Conservation (phyloP, 2,113 vertebrate species). For the Xyrauchen texanus region DNA sequence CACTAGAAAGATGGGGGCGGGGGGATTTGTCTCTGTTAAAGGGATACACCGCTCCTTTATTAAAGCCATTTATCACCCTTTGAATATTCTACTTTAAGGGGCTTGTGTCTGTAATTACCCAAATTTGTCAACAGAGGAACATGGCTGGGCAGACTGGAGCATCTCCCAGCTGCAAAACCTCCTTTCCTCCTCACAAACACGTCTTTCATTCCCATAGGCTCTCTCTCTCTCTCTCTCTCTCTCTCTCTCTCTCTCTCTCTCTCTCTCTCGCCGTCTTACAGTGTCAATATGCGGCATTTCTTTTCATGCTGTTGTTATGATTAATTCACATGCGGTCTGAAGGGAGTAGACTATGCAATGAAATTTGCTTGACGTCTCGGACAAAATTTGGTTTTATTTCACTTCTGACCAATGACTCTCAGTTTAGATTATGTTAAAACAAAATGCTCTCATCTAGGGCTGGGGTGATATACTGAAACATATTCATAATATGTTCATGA, state of each 20-base stretch:
- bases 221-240: neutral
- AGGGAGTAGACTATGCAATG: neutral
- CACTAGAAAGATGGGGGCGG: conserved; percentile 82
- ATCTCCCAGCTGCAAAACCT: neutral
- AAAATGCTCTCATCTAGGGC: neutral
- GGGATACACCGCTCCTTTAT: conserved; percentile 94
- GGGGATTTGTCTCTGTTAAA: conserved; percentile 98
- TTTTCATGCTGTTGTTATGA: neutral
- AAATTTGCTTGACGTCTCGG: neutral
- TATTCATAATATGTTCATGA: too few relatives aligned
- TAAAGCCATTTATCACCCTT: conserved; percentile 99
- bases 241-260: neutral
- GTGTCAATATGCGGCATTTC: neutral
- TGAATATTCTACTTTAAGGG: conserved; percentile 99
- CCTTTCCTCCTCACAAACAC: neutral
- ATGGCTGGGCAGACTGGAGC: conserved; percentile 62
- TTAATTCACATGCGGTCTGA: conserved; percentile 17
- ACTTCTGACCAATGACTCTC: neutral
- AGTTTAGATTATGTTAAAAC: neutral
- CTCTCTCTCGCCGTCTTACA: neutral
- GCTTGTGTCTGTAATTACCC: conserved; percentile 92
- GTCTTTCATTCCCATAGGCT: neutral
- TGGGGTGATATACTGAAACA: too few relatives aligned
- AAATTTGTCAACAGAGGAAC: conserved; percentile 96
- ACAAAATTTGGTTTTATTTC: conserved; percentile 2